Evolutionary conservation across 2,113 vertebrate genomes (phyloP).

Genomic region (Oxyura jamaicensis): DNA sequence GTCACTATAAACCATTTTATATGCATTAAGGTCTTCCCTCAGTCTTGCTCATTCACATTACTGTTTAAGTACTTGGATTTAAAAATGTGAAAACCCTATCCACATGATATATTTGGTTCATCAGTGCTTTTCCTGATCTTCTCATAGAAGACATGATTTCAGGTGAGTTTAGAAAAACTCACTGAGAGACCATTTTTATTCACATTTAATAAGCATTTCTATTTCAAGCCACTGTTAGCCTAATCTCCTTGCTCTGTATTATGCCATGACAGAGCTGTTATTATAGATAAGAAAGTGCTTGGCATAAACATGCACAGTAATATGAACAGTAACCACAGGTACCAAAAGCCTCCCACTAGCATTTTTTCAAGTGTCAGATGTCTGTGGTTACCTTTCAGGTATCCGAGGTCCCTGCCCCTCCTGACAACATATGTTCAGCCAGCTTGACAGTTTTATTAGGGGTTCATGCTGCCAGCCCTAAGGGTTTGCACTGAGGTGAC

Average conservation of each 20-base stretch:
- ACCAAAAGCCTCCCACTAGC: background rate
- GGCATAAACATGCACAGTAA: background rate
- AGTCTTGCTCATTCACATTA: background rate
- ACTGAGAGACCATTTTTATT: background rate
- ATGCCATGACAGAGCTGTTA: background rate
- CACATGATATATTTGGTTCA: background rate
- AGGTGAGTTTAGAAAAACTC: background rate
- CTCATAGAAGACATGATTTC: background rate
- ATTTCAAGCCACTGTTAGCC: background rate
- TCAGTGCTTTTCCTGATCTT: background rate
- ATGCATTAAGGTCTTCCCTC: background rate
- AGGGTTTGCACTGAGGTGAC: background rate
- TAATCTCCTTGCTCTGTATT: background rate
- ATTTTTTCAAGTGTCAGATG: background rate
- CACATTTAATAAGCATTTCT: background rate
- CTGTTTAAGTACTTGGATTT: background rate
- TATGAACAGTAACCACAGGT: background rate
- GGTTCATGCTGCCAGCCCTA: background rate
- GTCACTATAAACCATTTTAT: background rate
- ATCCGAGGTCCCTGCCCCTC: background rate
- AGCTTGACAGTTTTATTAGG: background rate
- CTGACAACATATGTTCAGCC: background rate
- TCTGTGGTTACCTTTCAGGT: background rate
- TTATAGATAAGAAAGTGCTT: conserved; percentile 8
- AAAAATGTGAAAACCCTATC: background rate